Conservation (phyloP, 2,113 vertebrate genomes). For the Thinocorus orbignyianus region DNA sequence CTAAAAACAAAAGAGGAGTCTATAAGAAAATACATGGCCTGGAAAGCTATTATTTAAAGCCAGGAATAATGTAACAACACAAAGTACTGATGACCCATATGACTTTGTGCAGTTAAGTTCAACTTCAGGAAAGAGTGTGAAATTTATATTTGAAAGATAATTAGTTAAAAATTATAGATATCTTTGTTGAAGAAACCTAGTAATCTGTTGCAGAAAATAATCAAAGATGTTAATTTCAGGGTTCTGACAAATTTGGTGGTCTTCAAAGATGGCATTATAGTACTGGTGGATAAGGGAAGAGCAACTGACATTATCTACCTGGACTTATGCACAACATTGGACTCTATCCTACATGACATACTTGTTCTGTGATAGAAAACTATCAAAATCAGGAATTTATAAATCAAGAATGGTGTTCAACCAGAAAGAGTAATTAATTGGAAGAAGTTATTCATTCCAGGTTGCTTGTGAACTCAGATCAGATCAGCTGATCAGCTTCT, state of each 20-base stretch:
- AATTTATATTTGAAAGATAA: neutral
- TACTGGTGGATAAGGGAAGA: neutral
- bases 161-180: constrained; percentile 1
- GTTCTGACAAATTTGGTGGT: neutral
- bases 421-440: neutral
- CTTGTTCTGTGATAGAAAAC: neutral
- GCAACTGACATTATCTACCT: neutral
- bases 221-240: too few species aligned
- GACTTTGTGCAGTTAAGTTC: neutral
- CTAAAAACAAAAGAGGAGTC: neutral
- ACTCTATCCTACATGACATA: neutral
- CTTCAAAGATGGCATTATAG: neutral
- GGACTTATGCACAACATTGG: neutral
- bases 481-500: neutral
- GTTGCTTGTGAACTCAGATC: neutral
- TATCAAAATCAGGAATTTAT: neutral
- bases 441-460: neutral
- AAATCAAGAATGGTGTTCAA: neutral
- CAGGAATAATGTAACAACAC: neutral
- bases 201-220: constrained; percentile 3
- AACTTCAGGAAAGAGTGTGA: neutral
- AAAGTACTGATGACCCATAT: neutral
- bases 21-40: neutral
- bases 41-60: neutral
- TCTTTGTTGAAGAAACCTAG: neutral